Base-by-base conservation (phyloP, 2,797 vertebrate species). In the Lerista edwardsae region DNA sequence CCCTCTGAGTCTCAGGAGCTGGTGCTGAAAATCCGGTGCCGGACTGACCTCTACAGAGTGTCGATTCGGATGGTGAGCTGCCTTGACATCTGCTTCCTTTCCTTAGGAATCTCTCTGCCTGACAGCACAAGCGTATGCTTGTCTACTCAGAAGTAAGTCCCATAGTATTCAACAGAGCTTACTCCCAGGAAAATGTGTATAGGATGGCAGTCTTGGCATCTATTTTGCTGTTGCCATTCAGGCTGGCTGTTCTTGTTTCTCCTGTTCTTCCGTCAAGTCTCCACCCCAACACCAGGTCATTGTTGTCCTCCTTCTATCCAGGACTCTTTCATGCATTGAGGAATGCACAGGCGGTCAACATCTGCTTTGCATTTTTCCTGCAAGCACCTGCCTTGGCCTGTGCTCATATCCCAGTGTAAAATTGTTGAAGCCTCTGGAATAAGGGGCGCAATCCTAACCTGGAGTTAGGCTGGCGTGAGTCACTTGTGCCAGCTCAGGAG, bases 21-120 rank as follows among this genome's bases (percentile, higher is more conserved):
- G 31, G 34, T 77, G 11, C 25, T 86, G 79, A 86, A 86, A 74
- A 51, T 86, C 74, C 79, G 65, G 14, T 86, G 73, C 61, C 73
- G 84, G 44, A 23, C 55, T 36, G 84, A 86, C 17, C 31, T 86
- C 41, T 64, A 86, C 55, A 62, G 65, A 77, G 23, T 86, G 12
- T 55, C 65, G 2, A 3, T 86, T n/a, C 41, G 2, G 74, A 86
- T 64, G 84, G 84, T 86, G 4, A 27, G 72, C 51, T 62, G 8
- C 25, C 59, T 81, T 47, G 25, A 55, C 29, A 9, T 47, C 55
- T 3, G 4, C 21, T 72, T 31, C 6, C 29, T 71, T 71, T 47
- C 39, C 12, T 6, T 34, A 39, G 59, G 69, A 44, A n/a, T 11
- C 67, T n/a, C n/a, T n/a, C 36, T 79, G 29, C 57, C 36, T n/a